Base-by-base conservation (phyloP, 2,888 invertebrate genomes). In the Abscondita cerata region DNA sequence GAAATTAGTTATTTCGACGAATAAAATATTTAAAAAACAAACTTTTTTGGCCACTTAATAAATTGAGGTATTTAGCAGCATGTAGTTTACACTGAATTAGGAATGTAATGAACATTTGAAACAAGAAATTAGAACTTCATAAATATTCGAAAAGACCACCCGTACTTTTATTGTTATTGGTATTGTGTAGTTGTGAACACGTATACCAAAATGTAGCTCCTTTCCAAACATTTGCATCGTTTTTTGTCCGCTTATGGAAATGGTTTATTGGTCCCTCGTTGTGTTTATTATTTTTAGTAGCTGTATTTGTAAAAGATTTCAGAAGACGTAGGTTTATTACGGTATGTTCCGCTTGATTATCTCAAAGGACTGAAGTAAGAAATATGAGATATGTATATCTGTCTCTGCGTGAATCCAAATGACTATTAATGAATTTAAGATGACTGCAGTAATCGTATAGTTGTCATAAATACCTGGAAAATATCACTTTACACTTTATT, bases 401-500 rank as follows among this genome's bases (percentile, higher is more conserved):
- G 67, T 71, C 74, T 59, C 75, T 73, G 75, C 73, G 72, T 73
- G 75, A 74, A 66, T 70, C 72, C 74, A 73, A 76, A 74, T 75
- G 71, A 74, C 73, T 72, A 76, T 74, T 75, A 73, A 73, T 72
- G 72, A 71, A 72, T 71, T 71, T 71, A 74, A 71, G 73, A 70
- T 67, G 73, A 70, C 70, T 65, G 62, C 68, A 68, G 72, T 72
- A 72, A 73, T 74, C 72, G 73, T 73, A 72, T 74, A 72, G 71
- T 70, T 69, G 72, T 75, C 76, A 68, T 76, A 76, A 75, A 76
- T 76, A 75, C 72, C 71, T 64, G 72, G 72, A 73, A 73, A 77
- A 77, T 77, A 78, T 78, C 78, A 76, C 75, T 77, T 78, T 78
- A 78, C 78, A 77, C 76, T 77, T 78, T 78, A 78, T 78, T 77